Base-by-base conservation (phyloP, 1,140 invertebrate genomes). In the Drosophila mayri region DNA sequence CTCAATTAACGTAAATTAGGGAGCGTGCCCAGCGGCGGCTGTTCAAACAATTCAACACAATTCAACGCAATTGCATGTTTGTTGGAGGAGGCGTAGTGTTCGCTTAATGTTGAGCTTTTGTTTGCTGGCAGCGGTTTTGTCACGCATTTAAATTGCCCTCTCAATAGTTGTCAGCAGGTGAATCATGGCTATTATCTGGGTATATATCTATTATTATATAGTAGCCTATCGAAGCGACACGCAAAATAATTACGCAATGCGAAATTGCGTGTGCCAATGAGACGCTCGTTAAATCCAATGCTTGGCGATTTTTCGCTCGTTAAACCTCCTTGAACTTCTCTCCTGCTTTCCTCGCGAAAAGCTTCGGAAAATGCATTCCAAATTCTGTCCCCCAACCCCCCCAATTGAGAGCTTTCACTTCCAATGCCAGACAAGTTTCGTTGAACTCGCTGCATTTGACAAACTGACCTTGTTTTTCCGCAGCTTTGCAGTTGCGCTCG, bases 1-100 rank as follows among this genome's bases (percentile, higher is more conserved):
- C 64, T 88, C 83, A 87, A 90, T 87, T 87, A 84, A 74, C 67
- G 76, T 78, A 59, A 87, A 80, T 88, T 78, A 62, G 79, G 80
- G 60, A 54, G 72, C 81, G 72, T 79, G 76, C 76, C 60, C 50
- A 30, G 62, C 79, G 64, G 64, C 75, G 37, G 64, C 76, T 87
- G 74, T 30, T 72, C 71, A 87, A 70, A 59, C 47, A 87, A 74
- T 59, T 67, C 62, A 80, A 72, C 25, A 44, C 64, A 61, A 55
- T 62, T 65, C 28, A 65, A 62, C 41, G 59, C 72, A 68, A 77
- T 76, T 67, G 72, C 61, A 75, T 66, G 61, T 44, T 35, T 35
- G 16, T n/a, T 14, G n/a, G 58, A 22, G 8, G 52, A 16, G 49
- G 18, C 6, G 49, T 20, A 16, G 60, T 30, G 50, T 50, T 60